Evolutionary conservation across 2,888 invertebrate species (phyloP).

Genomic region (Nebria salina): DNA sequence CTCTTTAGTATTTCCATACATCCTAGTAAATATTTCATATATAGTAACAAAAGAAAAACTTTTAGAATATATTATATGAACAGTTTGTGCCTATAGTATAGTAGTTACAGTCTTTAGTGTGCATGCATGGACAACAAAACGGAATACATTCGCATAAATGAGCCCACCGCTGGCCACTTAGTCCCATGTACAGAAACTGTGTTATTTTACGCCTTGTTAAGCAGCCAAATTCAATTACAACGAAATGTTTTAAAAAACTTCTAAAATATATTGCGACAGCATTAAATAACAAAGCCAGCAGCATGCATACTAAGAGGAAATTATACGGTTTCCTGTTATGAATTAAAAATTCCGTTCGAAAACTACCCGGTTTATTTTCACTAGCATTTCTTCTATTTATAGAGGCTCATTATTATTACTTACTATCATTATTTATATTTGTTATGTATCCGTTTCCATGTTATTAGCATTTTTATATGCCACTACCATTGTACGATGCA

Average conservation of each 20-base stretch:
- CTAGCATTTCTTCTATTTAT: slow-evolving; percentile 33
- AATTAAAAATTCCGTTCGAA: slow-evolving; percentile 50
- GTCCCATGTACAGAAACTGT: slow-evolving; percentile 36
- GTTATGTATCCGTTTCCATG: background rate
- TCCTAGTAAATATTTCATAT: background rate
- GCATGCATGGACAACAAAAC: slow-evolving; percentile 19
- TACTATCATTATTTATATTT: slow-evolving; percentile 30
- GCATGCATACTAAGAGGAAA: slow-evolving; percentile 50
- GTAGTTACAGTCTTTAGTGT: background rate
- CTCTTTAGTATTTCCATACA: background rate
- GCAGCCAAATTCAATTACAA: slow-evolving; percentile 45
- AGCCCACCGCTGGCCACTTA: slow-evolving; percentile 16
- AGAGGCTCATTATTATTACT: slow-evolving; percentile 33
- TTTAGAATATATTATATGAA: background rate
- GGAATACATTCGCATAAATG: slow-evolving; percentile 34
- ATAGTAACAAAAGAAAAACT: background rate
- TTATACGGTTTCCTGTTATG: slow-evolving; percentile 52
- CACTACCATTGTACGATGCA: background rate
- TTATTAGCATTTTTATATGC: slow-evolving; percentile 17
- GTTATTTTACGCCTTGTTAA: slow-evolving; percentile 45
- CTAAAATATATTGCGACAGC: slow-evolving; percentile 47
- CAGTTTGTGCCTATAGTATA: background rate
- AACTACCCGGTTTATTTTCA: slow-evolving; percentile 39
- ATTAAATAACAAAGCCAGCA: slow-evolving; percentile 51
- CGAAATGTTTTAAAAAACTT: slow-evolving; percentile 45